Base-by-base conservation (phyloP, 1,140 invertebrate species). In the Halictus rubicundus region DNA sequence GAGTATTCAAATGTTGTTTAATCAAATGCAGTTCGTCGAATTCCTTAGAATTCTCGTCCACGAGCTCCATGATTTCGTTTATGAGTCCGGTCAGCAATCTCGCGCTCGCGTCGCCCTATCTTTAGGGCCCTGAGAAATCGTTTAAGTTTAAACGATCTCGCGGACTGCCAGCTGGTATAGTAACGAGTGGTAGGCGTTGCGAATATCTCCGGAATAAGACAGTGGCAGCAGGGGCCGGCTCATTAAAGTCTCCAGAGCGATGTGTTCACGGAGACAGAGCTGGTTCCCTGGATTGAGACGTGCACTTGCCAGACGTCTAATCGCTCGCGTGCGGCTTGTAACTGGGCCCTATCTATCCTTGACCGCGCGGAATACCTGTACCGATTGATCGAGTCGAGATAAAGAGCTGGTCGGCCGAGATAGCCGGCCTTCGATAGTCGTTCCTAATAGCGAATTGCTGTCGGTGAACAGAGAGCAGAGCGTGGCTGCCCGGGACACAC, bases 131-230 rank as follows among this genome's bases (percentile, higher is more conserved):
- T 64, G 25, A 54, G 42, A 27, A 27, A 1, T 37, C 46, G 8
- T 25, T 74, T 9, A 12, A 25, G 61, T 54, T 57, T 66, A 54
- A 66, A 54, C 46, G 23, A 3, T 42, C 37, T n/a, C 61, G 23
- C 19, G 12, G 32, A 37, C 25, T 32, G 23, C 9, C 16, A 27
- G 57, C 42, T 19, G 32, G 32, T 12, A 16, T 27, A 57, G 21
- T 60, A 68, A 76, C 25, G 39, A 60, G n/a, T 57, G 23, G 37
- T 39, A 80, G 60, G 65, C 70, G 61, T 80, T 80, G 12, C 4
- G 27, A 71, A 84, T 83, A 83, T 73, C 19, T 14, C 46, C 9
- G 25, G 77, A 79, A 75, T 80, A 80, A 75, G 71, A 75, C 60
- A 68, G 42, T 9, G 19, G 42, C 6, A 32, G 2, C 21, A 9